phyloP scores from a whole-genome alignment of 2,797 vertebrate genomes.

The Microctenopoma stevenorrisi region DNA sequence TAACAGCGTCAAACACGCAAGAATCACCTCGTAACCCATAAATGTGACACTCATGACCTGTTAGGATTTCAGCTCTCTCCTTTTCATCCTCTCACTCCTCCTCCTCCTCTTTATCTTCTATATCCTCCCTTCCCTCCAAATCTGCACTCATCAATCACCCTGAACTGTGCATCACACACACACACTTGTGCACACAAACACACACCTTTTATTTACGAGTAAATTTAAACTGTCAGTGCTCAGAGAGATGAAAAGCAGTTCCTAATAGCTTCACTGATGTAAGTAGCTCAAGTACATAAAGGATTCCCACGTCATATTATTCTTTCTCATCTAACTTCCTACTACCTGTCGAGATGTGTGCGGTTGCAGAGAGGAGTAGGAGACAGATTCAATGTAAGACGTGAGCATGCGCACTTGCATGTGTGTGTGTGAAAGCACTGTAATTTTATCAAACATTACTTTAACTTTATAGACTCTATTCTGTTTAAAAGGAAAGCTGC shows the following conservation, averaged over 20 bases:
- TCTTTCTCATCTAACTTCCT: conserved; percentile 36
- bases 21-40: conserved; percentile 63
- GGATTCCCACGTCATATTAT: conserved; percentile 43
- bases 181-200: conserved; percentile 18
- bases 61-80: conserved; percentile 42
- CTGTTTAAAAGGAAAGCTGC: conserved; percentile 18
- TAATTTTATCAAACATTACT: conserved; percentile 32
- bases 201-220: conserved; percentile 46
- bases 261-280: conserved; percentile 52
- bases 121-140: conserved; percentile 31
- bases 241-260: conserved; percentile 40
- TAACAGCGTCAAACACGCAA: conserved; percentile 78
- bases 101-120: conserved; percentile 26
- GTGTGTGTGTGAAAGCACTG: conserved; percentile 2
- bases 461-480: conserved; percentile 44
- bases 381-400: conserved; percentile 36
- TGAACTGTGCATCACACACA: conserved; percentile 4
- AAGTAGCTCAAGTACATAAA: conserved; percentile 46
- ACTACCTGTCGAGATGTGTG: conserved; percentile 54
- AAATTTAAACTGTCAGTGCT: conserved; percentile 35
- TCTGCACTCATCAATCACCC: conserved; percentile 42
- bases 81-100: conserved; percentile 34
- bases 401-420: conserved; percentile 19
- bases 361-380: conserved; percentile 26
- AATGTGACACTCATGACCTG: conserved; percentile 70